Percentiles rank a stretch among this genome's conserved stretches.
These are phyloP conservation scores for Apis mellifera DNA, from an alignment of 1,140 invertebrate genomes.

Conservation along the genomic window Amel_HAv3.1 CM009933.2:12009501-12010000, in stretches of 20 bases:
- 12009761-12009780: background rate
- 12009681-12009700: conserved; percentile 11
- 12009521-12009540: conserved; percentile 36
- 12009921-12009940: conserved; percentile 40
- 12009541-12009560: conserved; percentile 50
- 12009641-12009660: conserved; percentile 50
- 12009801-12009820: background rate
- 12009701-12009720: background rate
- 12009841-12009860: background rate
- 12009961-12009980: conserved; percentile 52
- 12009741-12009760: conserved; percentile 13
- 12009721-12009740: too few species aligned
- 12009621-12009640: conserved; percentile 13
- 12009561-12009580: conserved; percentile 65
- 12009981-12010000: conserved; percentile 57
- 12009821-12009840: too few species aligned
- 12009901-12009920: background rate
- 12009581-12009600: conserved; percentile 58
- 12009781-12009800: too few species aligned
- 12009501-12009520: conserved; percentile 26
- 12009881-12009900: conserved; percentile 6
- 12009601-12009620: conserved; percentile 61
- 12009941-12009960: conserved; percentile 32
- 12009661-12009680: conserved; percentile 39
- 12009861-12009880: conserved; percentile 16